Base-by-base conservation (phyloP, 2,113 vertebrate genomes). In the Aplodontia rufa region DNA sequence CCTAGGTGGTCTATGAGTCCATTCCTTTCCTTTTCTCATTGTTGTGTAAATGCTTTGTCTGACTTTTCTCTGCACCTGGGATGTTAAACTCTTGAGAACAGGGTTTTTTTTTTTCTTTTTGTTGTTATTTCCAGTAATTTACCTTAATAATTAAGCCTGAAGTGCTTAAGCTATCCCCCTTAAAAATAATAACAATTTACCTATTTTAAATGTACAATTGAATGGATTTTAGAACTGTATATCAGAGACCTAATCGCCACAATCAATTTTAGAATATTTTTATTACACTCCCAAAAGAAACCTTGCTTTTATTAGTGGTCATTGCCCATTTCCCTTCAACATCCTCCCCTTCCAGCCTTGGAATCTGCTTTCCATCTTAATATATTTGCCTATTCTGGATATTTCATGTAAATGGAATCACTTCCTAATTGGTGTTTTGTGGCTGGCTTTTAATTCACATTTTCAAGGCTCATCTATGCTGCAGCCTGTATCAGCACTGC, bases 61-160 rank as follows among this genome's bases (percentile, higher is more conserved):
- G 45, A 10, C 58, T 45, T 62, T 49, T 88, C 35, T 75, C 1
- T 0, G 22, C 32, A 6, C 13, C 1, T 37, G 71, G 20, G 69
- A 71, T 24, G 6, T 76, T 86, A 78, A 24, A 35, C 8, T 22
- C 74, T 53, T 89, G 78, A 85, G 72, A 53, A 74, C 49, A 62
- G 37, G 28, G 5, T 69, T 30, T 40, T 62, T 24, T 42, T n/a
- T 75, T 40, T 16, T 3, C 28, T 45, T 26, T 7, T 26, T 47
- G 51, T 82, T 58, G 64, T 84, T 81, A 12, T 66, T 93, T 95
- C 26, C 58, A 62, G 49, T 49, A 89, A 68, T 66, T 96, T 66
- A 30, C 17, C 37, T 55, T 42, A 45, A 40, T 60, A 75, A 47
- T 58, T 55, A 28, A 75, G 20, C 19, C 68, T 49, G 49, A 55